These are phyloP conservation scores for Homarus gammarus DNA, from an alignment of 2,888 invertebrate genomes.

Conservation along the genomic window DNA sequence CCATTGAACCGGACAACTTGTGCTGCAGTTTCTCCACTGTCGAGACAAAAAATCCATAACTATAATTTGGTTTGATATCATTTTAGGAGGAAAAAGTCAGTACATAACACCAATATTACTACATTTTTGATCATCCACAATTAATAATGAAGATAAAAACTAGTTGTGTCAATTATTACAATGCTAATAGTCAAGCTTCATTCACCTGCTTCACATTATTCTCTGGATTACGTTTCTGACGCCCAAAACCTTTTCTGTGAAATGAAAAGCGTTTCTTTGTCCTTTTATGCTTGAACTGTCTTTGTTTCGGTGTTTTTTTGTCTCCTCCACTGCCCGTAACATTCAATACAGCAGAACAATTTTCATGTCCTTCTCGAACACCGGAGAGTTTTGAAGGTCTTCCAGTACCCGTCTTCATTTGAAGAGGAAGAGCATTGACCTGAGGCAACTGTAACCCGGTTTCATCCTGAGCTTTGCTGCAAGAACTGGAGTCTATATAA, in stretches of 20 bases:
- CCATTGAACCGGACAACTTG: constrained; percentile 20
- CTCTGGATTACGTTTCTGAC: not conserved
- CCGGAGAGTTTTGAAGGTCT: constrained; percentile 16
- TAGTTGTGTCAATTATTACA: constrained; percentile 14
- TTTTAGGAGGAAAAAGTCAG: not conserved
- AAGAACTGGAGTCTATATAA: not conserved
- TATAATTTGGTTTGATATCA: constrained; percentile 45
- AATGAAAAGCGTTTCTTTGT: not conserved
- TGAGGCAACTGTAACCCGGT: not conserved
- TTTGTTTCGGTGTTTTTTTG: not conserved
- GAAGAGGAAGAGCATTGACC: constrained; percentile 9
- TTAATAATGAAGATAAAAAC: constrained; percentile 14
- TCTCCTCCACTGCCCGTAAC: constrained; percentile 2
- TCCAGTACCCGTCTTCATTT: constrained; percentile 15
- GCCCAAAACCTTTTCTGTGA: not conserved
- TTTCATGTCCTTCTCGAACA: constrained; percentile 40
- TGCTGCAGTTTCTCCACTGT: constrained; percentile 17
- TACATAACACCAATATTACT: constrained; percentile 1
- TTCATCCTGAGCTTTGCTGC: not conserved
- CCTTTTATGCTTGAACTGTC: not conserved
- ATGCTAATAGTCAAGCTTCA: constrained; percentile 39
- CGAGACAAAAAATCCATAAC: constrained; percentile 21
- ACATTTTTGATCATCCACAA: not conserved
- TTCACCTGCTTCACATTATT: constrained; percentile 38
- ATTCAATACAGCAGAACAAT: constrained; percentile 46